phyloP scores from a whole-genome alignment of 1,140 invertebrate species.

The Calephelis nemesis region DNA sequence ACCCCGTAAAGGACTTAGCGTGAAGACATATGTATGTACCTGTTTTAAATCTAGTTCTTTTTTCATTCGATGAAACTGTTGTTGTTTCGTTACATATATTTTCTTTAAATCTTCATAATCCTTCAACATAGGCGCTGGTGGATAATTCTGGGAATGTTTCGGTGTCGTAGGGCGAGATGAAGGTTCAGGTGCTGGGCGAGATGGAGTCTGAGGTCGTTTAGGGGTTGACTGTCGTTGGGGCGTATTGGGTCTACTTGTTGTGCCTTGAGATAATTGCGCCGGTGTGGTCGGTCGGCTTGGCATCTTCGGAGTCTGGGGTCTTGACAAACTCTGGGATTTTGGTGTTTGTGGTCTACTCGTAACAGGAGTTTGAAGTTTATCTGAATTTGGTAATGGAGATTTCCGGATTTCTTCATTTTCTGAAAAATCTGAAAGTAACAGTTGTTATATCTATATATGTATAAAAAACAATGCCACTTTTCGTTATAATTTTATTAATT shows the following conservation, averaged over 20 bases:
- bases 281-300: conserved; percentile 49
- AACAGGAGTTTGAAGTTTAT: conserved; percentile 16
- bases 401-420: neutral
- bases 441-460: neutral
- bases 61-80: conserved; percentile 58
- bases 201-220: conserved; percentile 33
- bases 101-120: conserved; percentile 47
- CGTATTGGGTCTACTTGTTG: conserved; percentile 43
- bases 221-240: conserved; percentile 34
- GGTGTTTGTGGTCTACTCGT: conserved; percentile 51
- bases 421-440: neutral
- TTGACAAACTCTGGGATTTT: conserved; percentile 41
- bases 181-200: neutral
- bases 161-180: conserved; percentile 26
- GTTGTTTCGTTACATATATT: conserved; percentile 42
- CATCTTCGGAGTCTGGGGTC: conserved; percentile 50
- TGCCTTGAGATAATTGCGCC: conserved; percentile 25
- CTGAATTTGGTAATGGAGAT: neutral
- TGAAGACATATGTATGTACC: conserved; percentile 32
- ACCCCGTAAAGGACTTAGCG: too few relatives aligned
- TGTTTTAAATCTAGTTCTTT: conserved; percentile 69
- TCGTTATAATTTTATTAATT: neutral
- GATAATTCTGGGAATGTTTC: conserved; percentile 18
- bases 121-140: conserved; percentile 21
- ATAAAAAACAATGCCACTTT: too few relatives aligned